Evolutionary conservation across 2,888 invertebrate species (phyloP).

Genomic region (Acrobasis repandana): DNA sequence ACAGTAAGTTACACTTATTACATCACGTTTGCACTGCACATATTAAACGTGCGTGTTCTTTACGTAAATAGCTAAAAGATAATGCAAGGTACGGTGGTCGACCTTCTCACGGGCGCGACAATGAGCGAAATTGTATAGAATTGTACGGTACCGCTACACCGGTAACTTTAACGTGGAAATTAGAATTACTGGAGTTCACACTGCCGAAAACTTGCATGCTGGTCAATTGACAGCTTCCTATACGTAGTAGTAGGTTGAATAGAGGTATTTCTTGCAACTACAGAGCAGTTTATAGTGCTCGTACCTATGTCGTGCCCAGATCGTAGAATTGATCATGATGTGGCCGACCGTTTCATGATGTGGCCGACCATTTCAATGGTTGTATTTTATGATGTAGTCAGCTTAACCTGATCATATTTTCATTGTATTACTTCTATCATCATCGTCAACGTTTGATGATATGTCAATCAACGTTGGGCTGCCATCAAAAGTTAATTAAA

Average conservation of each 20-base stretch:
- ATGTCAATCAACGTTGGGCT: no score
- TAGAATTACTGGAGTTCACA: conserved; percentile 53
- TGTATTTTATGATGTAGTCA: no score
- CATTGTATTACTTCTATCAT: no score
- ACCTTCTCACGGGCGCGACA: conserved; percentile 52
- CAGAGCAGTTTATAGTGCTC: no score
- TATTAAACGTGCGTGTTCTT: conserved; percentile 21
- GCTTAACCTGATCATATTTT: no score
- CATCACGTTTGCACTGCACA: conserved; percentile 18
- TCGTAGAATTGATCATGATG: no score
- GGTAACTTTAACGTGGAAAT: conserved; percentile 49
- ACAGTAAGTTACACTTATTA: conserved; percentile 3
- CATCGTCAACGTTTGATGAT: no score
- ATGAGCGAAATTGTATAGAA: conserved; percentile 46
- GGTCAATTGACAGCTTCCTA: conserved; percentile 21
- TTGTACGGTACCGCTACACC: conserved; percentile 49
- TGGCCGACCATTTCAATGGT: no score
- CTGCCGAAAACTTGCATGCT: conserved; percentile 50
- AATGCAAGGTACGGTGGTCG: conserved; percentile 32
- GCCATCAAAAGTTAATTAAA: no score
- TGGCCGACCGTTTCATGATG: no score
- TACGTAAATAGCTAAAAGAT: conserved; percentile 24
- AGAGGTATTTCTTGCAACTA: no score
- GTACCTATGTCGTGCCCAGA: no score
- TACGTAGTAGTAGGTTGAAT: not conserved